These are phyloP conservation scores for Spodoptera litura DNA, from an alignment of 1,140 invertebrate species.

Conservation along the genomic window DNA sequence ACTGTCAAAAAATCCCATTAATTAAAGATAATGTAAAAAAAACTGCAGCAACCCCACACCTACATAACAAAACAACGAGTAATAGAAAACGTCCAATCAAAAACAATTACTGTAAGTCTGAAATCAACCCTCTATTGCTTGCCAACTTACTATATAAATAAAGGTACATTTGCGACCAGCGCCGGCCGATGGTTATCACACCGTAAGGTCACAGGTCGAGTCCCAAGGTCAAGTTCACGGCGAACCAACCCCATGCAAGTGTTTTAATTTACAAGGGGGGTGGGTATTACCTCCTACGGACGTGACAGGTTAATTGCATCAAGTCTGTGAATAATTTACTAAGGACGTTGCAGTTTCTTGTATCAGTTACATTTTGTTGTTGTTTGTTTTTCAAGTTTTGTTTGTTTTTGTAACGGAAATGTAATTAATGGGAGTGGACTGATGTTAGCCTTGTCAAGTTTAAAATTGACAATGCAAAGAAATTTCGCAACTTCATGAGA, in stretches of 20 bases:
- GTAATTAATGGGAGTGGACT: neutral
- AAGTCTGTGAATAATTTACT: slow-evolving; percentile 8
- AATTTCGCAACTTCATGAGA: too few relatives aligned
- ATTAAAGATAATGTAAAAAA: too few relatives aligned
- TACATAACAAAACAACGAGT: too few relatives aligned
- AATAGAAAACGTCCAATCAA: too few relatives aligned
- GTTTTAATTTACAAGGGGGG: slow-evolving; percentile 9
- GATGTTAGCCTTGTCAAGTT: too few relatives aligned
- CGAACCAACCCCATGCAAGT: neutral
- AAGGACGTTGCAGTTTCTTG: slow-evolving; percentile 2
- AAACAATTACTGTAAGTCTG: neutral
- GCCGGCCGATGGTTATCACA: slow-evolving; percentile 9
- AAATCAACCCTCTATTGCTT: neutral
- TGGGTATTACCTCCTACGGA: neutral
- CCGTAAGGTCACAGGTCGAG: slow-evolving; percentile 17
- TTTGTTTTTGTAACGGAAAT: neutral
- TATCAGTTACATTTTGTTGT: too few relatives aligned
- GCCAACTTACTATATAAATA: neutral
- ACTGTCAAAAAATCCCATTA: too few relatives aligned
- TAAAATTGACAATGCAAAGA: too few relatives aligned
- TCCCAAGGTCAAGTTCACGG: slow-evolving; percentile 19
- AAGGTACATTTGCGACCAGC: slow-evolving; percentile 18
- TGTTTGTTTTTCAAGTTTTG: too few relatives aligned
- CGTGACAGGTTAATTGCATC: slow-evolving; percentile 7
- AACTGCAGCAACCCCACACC: too few relatives aligned